A percentile compares a stretch with the other conserved stretches of the same genome.
phyloP scores from a whole-genome alignment of 2,888 invertebrate species.

The Lithophane ornitopus region DNA sequence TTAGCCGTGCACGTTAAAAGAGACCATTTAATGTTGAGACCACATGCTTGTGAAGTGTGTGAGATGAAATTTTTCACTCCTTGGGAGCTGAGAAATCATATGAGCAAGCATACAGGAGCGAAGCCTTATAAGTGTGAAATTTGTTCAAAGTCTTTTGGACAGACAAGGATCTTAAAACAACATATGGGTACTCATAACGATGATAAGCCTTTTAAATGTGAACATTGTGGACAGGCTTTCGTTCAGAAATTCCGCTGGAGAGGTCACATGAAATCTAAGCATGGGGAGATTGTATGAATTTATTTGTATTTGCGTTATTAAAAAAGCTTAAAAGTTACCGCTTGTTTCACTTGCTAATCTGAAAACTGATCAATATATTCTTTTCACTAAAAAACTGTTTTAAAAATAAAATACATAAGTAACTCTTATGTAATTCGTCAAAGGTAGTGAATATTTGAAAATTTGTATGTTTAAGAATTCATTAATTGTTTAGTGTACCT shows the following conservation, averaged over 20 bases:
- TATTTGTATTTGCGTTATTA: conserved; percentile 20
- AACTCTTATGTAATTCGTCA: no score
- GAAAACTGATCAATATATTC: neutral
- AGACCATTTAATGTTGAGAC: conserved; percentile 71
- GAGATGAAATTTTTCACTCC: conserved; percentile 59
- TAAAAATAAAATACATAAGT: no score
- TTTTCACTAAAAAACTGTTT: no score
- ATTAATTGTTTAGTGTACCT: no score
- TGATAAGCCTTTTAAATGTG: conserved; percentile 69
- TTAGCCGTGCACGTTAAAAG: conserved; percentile 84
- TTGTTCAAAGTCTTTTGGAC: conserved; percentile 76
- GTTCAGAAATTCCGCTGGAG: conserved; percentile 75
- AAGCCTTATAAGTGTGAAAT: conserved; percentile 77
- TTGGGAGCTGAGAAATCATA: conserved; percentile 78
- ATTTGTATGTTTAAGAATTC: no score
- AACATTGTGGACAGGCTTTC: conserved; percentile 72
- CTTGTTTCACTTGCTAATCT: conserved; percentile 26
- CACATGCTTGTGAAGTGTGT: conserved; percentile 59
- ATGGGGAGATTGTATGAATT: conserved; percentile 49
- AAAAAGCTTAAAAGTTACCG: conserved; percentile 6
- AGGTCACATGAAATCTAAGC: conserved; percentile 69
- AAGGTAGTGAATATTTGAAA: no score
- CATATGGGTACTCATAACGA: conserved; percentile 75
- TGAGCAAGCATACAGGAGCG: conserved; percentile 79
- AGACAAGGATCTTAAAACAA: conserved; percentile 68